A percentile compares a stretch with the other conserved stretches of the same genome.
These are phyloP conservation scores for Eupsittula cactorum DNA, from an alignment of 2,113 vertebrate species.

Conservation along the genomic window DNA sequence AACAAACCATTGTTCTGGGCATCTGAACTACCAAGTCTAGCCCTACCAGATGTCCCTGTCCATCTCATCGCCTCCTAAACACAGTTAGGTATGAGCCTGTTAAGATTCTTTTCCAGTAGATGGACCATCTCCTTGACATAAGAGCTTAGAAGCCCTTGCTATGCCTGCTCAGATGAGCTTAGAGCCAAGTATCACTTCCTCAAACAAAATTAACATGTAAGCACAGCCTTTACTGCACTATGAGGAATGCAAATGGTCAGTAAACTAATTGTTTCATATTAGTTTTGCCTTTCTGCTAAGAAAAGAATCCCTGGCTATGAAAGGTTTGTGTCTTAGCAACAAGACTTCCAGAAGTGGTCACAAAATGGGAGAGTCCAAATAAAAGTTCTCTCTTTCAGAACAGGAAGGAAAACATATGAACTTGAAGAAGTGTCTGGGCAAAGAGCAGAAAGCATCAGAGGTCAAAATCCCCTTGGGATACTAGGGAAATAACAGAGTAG, in stretches of 20 bases:
- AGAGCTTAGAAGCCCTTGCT: not conserved
- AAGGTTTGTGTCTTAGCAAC: not conserved
- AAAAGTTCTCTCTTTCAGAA: conserved; percentile 14
- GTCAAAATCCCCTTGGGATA: conserved; percentile 47
- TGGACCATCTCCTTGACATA: not conserved
- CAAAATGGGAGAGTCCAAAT: conserved; percentile 29
- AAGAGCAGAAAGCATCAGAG: conserved; percentile 12
- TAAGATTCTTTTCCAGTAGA: not conserved
- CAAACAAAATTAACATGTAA: not conserved
- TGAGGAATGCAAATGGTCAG: not conserved
- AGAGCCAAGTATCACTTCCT: not conserved
- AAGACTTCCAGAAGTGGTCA: not conserved
- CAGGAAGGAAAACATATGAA: conserved; percentile 31
- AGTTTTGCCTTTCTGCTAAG: not conserved
- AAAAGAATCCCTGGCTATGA: not conserved
- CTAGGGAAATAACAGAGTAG: conserved; percentile 52
- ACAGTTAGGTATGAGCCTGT: not conserved
- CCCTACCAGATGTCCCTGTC: not conserved
- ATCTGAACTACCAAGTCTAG: not conserved
- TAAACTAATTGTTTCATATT: not conserved
- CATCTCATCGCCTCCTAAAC: not conserved
- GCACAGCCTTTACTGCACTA: not conserved
- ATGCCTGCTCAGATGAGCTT: not conserved
- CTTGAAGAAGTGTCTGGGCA: not conserved
- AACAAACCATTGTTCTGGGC: not conserved